These are phyloP conservation scores for Micrastur ruficollis DNA, from an alignment of 2,797 vertebrate genomes.

Conservation along the genomic window DNA sequence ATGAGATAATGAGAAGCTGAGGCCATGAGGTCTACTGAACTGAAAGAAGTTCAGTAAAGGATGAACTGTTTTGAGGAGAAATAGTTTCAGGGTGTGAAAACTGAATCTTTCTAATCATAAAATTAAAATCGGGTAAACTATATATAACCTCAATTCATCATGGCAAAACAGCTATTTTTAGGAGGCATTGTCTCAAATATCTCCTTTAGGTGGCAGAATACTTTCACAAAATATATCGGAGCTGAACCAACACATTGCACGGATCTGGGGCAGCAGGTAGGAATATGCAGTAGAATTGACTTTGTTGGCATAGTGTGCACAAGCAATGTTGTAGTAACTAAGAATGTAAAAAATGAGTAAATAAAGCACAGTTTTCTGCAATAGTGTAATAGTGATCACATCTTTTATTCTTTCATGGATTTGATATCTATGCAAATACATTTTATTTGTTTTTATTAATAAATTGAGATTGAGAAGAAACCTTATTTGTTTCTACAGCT, in stretches of 20 bases:
- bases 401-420: neutral
- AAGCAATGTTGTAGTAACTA: neutral
- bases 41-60: neutral
- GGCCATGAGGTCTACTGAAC: neutral
- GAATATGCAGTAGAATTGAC: neutral
- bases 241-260: neutral
- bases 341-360: neutral
- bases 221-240: slow-evolving; percentile 24
- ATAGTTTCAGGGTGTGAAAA: neutral
- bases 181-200: neutral
- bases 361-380: neutral
- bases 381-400: neutral
- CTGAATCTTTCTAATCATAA: neutral
- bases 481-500: neutral
- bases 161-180: neutral
- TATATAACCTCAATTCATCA: neutral
- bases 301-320: neutral
- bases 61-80: neutral
- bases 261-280: neutral
- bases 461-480: neutral
- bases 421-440: neutral
- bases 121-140: neutral
- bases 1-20: neutral
- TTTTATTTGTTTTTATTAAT: neutral
- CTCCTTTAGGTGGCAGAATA: slow-evolving; percentile 40